Percentiles rank a stretch among this genome's conserved stretches.
Conservation (phyloP, 2,113 vertebrate species). For the Salvelinus namaycush region DNA sequence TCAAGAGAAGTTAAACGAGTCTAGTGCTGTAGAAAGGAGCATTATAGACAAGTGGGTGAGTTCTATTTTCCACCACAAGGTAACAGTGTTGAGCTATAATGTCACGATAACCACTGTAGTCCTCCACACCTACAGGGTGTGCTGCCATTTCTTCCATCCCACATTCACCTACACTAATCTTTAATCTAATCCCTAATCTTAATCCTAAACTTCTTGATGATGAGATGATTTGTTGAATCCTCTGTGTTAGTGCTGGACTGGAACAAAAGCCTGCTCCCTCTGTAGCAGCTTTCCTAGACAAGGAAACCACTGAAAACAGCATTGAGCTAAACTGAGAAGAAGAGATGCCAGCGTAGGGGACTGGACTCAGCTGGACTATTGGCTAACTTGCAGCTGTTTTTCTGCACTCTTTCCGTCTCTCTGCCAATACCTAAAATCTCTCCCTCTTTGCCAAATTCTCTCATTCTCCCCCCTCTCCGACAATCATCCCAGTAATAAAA, state of each 20-base stretch:
- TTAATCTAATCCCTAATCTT: too few relatives aligned
- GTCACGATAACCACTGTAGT: not conserved
- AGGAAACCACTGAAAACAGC: not conserved
- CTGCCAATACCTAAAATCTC: too few relatives aligned
- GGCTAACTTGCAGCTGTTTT: not conserved
- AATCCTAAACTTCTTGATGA: too few relatives aligned
- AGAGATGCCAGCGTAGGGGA: not conserved
- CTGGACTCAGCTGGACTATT: not conserved
- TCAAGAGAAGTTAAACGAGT: not conserved
- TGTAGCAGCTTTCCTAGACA: not conserved
- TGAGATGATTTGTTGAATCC: too few relatives aligned
- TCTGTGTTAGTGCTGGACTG: too few relatives aligned
- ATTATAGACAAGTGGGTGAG: not conserved
- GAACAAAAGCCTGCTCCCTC: too few relatives aligned
- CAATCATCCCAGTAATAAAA: too few relatives aligned
- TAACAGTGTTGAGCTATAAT: conserved; percentile 41
- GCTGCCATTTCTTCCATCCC: too few relatives aligned
- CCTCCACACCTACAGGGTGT: not conserved
- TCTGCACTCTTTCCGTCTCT: too few relatives aligned
- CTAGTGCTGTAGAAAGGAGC: not conserved
- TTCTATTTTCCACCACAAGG: conserved; percentile 50
- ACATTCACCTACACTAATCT: too few relatives aligned
- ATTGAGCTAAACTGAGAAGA: not conserved
- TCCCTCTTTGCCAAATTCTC: not conserved
- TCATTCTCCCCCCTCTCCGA: too few relatives aligned